phyloP scores from a whole-genome alignment of 2,113 vertebrate species.

The Speoplatyrhinus poulsoni region DNA sequence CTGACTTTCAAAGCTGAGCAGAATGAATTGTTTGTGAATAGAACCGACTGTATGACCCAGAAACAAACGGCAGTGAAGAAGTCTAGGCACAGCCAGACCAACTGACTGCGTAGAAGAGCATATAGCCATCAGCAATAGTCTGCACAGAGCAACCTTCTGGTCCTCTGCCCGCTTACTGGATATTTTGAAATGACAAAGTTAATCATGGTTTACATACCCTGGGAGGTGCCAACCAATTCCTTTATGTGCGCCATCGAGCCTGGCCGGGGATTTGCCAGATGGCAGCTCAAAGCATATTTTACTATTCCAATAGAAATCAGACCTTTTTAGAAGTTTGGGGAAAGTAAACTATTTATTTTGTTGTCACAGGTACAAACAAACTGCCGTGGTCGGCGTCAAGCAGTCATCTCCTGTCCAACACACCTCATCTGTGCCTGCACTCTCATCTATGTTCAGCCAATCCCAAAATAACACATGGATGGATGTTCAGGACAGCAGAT shows the following conservation, averaged over 20 bases:
- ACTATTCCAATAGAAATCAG: too few species aligned
- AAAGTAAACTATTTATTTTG: slow-evolving; percentile 3
- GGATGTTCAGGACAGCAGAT: background rate
- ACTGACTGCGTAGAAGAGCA: slow-evolving; percentile 3
- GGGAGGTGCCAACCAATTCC: too few species aligned
- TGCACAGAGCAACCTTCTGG: slow-evolving; percentile 10
- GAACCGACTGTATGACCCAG: slow-evolving; percentile 55
- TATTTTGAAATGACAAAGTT: slow-evolving; percentile 14
- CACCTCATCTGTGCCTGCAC: slow-evolving; percentile 22
- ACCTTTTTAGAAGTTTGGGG: background rate
- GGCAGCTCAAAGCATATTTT: too few species aligned
- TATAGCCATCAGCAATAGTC: slow-evolving; percentile 1
- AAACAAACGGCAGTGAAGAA: slow-evolving; percentile 40
- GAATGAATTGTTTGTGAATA: slow-evolving; percentile 41
- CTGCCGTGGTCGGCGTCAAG: background rate
- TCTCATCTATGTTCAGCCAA: slow-evolving; percentile 10
- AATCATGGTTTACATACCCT: background rate
- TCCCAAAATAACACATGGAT: background rate
- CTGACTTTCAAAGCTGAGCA: slow-evolving; percentile 47
- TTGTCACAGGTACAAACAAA: slow-evolving; percentile 19
- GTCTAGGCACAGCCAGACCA: slow-evolving; percentile 8
- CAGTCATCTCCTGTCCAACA: slow-evolving; percentile 12
- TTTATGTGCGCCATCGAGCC: too few species aligned
- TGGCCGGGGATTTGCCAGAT: too few species aligned
- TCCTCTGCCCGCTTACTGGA: slow-evolving; percentile 3